These are phyloP conservation scores for Caenorhabditis drosophilae DNA, from an alignment of 2,888 invertebrate species.

Conservation along the genomic window DNA sequence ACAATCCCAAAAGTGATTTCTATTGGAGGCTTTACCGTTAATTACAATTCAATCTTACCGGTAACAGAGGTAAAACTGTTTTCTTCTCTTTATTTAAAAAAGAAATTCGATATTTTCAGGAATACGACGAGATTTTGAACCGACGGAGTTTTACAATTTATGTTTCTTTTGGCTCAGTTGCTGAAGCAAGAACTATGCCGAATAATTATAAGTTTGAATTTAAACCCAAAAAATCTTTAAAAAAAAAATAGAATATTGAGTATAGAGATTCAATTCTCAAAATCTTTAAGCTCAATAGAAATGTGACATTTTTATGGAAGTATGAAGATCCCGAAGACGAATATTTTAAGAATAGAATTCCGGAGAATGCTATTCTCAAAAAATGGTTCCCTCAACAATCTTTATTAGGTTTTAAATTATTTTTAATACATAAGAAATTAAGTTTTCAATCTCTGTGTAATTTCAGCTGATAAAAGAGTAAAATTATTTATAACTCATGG, in stretches of 20 bases:
- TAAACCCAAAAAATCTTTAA: too few species aligned
- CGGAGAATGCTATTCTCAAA: constrained; percentile 13
- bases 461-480: constrained; percentile 27
- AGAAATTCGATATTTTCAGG: too few species aligned
- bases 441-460: too few species aligned
- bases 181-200: constrained; percentile 8
- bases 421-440: too few species aligned
- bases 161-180: constrained; percentile 27
- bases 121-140: background rate
- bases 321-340: constrained; percentile 21
- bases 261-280: constrained; percentile 9
- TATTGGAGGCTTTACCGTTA: constrained; percentile 28
- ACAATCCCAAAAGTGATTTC: constrained; percentile 29
- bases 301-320: constrained; percentile 33
- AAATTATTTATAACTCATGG: constrained; percentile 35
- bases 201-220: constrained; percentile 9
- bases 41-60: too few species aligned
- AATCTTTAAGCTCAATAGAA: constrained; percentile 14
- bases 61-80: too few species aligned
- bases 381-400: constrained; percentile 29
- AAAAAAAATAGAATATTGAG: background rate
- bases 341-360: constrained; percentile 9
- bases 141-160: constrained; percentile 10
- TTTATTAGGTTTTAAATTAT: too few species aligned
- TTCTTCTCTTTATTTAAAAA: too few species aligned